These are phyloP conservation scores for Morone chrysops DNA, from an alignment of 2,113 vertebrate species.

Conservation along the genomic window DNA sequence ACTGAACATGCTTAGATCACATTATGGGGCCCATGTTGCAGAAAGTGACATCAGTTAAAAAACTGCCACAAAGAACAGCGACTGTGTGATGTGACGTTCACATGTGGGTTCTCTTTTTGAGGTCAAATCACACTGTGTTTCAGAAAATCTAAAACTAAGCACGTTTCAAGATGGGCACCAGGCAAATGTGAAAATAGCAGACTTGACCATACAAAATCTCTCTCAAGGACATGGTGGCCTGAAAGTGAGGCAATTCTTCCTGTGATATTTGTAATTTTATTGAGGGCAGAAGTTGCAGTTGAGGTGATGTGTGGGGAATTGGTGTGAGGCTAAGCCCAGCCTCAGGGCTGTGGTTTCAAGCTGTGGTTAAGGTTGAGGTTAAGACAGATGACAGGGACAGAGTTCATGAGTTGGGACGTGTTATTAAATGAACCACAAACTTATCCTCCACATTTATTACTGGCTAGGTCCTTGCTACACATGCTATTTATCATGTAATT, in stretches of 20 bases:
- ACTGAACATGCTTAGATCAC: constrained; percentile 22
- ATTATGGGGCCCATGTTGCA: constrained; percentile 16
- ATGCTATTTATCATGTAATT: constrained; percentile 82
- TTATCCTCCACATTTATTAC: constrained; percentile 82
- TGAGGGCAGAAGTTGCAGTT: constrained; percentile 73
- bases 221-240: constrained; percentile 58
- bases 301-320: constrained; percentile 72
- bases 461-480: constrained; percentile 70
- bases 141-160: constrained; percentile 51
- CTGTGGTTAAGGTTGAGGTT: constrained; percentile 81
- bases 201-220: constrained; percentile 55
- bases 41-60: constrained; percentile 47
- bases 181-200: constrained; percentile 56
- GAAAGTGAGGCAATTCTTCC: constrained; percentile 66
- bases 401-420: constrained; percentile 79
- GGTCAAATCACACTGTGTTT: constrained; percentile 40
- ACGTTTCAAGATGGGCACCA: constrained; percentile 48
- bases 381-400: constrained; percentile 77
- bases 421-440: constrained; percentile 83
- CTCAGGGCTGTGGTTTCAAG: constrained; percentile 69
- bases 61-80: constrained; percentile 22
- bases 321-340: constrained; percentile 69
- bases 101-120: constrained; percentile 39
- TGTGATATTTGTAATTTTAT: constrained; percentile 77
- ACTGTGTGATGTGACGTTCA: constrained; percentile 22